Evolutionary conservation across 2,888 invertebrate species (phyloP).

Genomic region (Callinectes sapidus): DNA sequence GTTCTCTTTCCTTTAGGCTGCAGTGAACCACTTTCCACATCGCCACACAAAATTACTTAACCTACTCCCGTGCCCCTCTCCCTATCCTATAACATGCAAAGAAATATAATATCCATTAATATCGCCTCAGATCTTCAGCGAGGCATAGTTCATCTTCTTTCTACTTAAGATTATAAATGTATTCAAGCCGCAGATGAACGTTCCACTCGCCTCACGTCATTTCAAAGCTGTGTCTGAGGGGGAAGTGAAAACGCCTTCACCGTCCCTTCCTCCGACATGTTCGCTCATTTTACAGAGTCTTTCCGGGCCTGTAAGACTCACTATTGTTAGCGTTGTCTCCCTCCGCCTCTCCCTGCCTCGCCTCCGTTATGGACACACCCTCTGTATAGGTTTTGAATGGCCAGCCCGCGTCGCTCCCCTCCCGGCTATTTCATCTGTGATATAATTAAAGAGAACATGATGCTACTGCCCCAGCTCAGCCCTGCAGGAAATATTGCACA

Average conservation of each 20-base stretch:
- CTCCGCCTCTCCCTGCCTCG: conserved; percentile 23
- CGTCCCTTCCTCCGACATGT: background rate
- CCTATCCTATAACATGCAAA: background rate
- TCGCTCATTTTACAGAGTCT: conserved; percentile 9
- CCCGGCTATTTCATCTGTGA: conserved; percentile 26
- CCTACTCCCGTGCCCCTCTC: background rate
- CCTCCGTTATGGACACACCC: conserved; percentile 33
- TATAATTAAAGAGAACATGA: conserved; percentile 34
- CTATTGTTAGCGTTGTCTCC: background rate
- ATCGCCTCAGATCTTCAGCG: background rate
- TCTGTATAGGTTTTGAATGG: conserved; percentile 19
- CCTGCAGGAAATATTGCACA: conserved; percentile 8
- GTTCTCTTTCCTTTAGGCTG: background rate
- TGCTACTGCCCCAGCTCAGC: background rate
- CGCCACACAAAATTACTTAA: background rate
- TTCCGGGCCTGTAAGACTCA: conserved; percentile 3
- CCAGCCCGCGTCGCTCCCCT: conserved; percentile 23
- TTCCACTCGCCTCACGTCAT: conserved; percentile 6
- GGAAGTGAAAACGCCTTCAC: conserved; percentile 27
- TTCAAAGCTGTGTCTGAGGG: conserved; percentile 32
- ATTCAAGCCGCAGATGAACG: background rate
- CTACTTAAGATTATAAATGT: conserved; percentile 9
- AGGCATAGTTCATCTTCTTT: background rate
- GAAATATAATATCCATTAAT: background rate
- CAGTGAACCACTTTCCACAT: background rate